Evolutionary conservation across 1,140 invertebrate species (phyloP).

Genomic region (Adoxophyes honmai): DNA sequence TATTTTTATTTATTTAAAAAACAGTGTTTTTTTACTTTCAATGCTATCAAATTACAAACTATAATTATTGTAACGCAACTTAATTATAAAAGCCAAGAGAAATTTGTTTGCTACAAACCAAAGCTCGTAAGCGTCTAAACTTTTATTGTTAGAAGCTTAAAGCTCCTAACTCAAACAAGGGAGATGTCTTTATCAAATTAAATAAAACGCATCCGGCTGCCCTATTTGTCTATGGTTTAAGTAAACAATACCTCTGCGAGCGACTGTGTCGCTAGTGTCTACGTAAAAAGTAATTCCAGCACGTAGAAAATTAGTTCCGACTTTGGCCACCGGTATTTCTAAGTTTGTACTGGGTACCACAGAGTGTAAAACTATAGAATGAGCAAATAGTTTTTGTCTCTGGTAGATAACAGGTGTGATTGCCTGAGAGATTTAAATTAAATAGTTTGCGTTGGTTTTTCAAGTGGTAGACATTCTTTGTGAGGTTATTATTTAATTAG

Average conservation of each 20-base stretch:
- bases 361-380: background rate
- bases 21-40: too few species aligned
- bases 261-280: background rate
- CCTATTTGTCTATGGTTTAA: background rate
- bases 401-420: constrained; percentile 11
- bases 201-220: constrained; percentile 6
- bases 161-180: background rate
- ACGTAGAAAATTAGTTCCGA: background rate
- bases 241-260: background rate
- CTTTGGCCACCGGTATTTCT: background rate
- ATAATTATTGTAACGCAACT: too few species aligned
- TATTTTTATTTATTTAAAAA: too few species aligned
- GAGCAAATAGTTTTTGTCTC: constrained; percentile 14
- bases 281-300: background rate
- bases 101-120: background rate
- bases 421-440: constrained; percentile 3
- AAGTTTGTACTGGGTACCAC: background rate
- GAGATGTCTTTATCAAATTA: constrained; percentile 8
- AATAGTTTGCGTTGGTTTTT: background rate
- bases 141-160: background rate
- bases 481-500: too few species aligned
- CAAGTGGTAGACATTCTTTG: background rate
- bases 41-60: too few species aligned
- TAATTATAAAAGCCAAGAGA: too few species aligned
- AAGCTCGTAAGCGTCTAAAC: background rate